Conservation (phyloP, 2,797 vertebrate species). For the Cephalopachus bancanus region DNA sequence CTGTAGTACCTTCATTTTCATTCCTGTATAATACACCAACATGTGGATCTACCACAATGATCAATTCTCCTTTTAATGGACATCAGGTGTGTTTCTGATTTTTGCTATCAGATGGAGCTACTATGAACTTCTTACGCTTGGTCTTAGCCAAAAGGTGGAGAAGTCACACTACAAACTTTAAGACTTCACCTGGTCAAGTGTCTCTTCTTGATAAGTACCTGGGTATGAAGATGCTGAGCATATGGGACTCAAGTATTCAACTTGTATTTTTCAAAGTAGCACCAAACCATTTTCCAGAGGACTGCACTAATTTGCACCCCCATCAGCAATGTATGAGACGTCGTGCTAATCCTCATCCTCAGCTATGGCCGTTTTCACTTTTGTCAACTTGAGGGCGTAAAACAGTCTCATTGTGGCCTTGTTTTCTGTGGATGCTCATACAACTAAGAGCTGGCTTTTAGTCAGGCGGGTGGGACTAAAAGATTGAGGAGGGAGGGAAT, state of each 20-base stretch:
- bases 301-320: not conserved
- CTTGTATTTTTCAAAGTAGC: not conserved
- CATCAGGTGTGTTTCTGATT: not conserved
- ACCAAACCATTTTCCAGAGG: not conserved
- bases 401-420: not conserved
- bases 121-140: not conserved
- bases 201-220: not conserved
- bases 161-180: not conserved
- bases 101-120: not conserved
- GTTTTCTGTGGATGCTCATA: not conserved
- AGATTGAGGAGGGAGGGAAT: not conserved
- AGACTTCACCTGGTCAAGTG: not conserved
- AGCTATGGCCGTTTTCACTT: not conserved
- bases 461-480: not conserved
- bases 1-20: not conserved
- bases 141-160: not conserved
- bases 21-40: not conserved
- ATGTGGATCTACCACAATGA: not conserved
- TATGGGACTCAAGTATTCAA: not conserved
- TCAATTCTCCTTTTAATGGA: not conserved
- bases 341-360: not conserved
- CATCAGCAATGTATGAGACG: not conserved
- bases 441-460: not conserved
- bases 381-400: not conserved
- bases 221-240: not conserved